A percentile compares a stretch with the other conserved stretches of the same genome.
Evolutionary conservation across 1,140 invertebrate species (phyloP).

Genomic region (Amyelois transitella): DNA sequence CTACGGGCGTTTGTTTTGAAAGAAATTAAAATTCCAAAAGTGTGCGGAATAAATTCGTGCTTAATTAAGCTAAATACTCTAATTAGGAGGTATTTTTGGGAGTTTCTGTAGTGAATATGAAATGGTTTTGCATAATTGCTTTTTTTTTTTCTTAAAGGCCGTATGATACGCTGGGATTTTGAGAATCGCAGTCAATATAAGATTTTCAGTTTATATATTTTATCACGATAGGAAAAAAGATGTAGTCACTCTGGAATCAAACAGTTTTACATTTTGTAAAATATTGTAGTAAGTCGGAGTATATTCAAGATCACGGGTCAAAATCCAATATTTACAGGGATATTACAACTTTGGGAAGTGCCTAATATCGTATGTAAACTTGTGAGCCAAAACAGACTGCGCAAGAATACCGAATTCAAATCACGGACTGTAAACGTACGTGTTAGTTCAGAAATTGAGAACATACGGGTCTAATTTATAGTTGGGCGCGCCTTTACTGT

Average conservation of each 20-base stretch:
- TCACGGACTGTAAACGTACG: not conserved
- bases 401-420: slow-evolving; percentile 2
- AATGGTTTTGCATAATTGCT: slow-evolving; percentile 16
- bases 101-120: slow-evolving; percentile 18
- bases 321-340: not conserved
- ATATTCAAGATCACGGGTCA: not conserved
- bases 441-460: not conserved
- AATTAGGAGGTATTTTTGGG: slow-evolving; percentile 27
- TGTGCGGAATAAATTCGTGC: slow-evolving; percentile 24
- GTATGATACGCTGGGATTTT: too few species aligned
- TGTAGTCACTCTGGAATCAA: too few species aligned
- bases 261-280: too few species aligned
- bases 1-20: slow-evolving; percentile 15
- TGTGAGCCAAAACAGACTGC: too few species aligned
- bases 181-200: too few species aligned
- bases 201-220: too few species aligned
- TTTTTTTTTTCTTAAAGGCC: slow-evolving; percentile 4
- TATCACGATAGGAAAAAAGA: too few species aligned
- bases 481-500: not conserved
- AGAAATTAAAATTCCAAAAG: slow-evolving; percentile 28
- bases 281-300: not conserved
- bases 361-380: too few species aligned
- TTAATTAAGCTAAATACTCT: slow-evolving; percentile 33
- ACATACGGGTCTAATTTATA: not conserved
- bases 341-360: not conserved